A percentile compares a stretch with the other conserved stretches of the same genome.
These are phyloP conservation scores for Cephus rjabovi DNA, from an alignment of 2,888 invertebrate species.

Conservation along the genomic window DNA sequence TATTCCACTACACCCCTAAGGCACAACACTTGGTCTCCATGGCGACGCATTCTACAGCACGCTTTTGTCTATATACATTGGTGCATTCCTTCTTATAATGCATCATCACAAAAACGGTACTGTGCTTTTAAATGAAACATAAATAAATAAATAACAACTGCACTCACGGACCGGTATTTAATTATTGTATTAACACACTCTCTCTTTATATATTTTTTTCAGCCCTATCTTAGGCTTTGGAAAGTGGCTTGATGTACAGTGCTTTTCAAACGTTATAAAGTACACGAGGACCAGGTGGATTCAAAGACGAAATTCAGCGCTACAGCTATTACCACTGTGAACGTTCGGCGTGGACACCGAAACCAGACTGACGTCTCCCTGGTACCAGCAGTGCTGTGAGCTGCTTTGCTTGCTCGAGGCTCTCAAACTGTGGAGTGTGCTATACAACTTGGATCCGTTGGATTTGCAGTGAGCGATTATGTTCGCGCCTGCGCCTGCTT, in stretches of 20 bases:
- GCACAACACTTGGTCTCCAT: constrained; percentile 47
- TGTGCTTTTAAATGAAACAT: neutral
- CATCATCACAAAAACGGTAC: neutral
- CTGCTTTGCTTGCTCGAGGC: neutral
- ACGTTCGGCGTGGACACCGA: neutral
- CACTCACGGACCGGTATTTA: neutral
- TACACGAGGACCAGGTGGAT: neutral
- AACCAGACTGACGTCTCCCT: neutral
- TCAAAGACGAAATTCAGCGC: neutral
- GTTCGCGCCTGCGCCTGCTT: neutral
- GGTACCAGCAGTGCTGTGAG: neutral
- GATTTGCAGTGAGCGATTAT: neutral
- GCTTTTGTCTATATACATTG: neutral
- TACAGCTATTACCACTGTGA: neutral
- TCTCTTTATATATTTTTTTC: neutral
- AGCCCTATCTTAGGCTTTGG: neutral
- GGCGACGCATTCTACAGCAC: constrained; percentile 29
- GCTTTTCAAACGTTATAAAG: neutral
- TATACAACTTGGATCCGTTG: neutral
- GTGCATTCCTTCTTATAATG: neutral
- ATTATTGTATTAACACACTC: neutral
- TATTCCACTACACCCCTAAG: constrained; percentile 42
- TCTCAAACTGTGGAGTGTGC: neutral
- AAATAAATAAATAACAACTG: neutral
- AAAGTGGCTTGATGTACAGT: neutral